Evolutionary conservation across 2,888 invertebrate genomes (phyloP).

Genomic region (Sminthurides aquaticus): DNA sequence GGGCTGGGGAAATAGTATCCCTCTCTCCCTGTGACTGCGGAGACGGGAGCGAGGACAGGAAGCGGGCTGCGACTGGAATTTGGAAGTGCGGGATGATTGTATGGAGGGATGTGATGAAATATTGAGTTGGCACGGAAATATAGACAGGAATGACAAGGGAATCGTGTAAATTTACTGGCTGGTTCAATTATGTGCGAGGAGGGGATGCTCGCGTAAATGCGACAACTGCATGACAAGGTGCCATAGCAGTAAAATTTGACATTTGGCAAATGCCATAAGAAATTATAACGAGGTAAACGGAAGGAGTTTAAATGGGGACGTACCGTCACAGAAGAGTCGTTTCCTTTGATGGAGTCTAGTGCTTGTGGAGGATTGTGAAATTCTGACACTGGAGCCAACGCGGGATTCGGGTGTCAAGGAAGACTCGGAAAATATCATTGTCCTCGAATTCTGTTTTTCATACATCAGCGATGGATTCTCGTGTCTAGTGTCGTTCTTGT

Average conservation of each 20-base stretch:
- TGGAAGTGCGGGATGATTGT: background rate
- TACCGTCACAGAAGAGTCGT: slow-evolving; percentile 41
- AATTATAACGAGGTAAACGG: background rate
- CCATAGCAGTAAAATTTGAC: background rate
- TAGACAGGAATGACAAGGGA: background rate
- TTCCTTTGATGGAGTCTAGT: slow-evolving; percentile 30
- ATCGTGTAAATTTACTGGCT: slow-evolving; percentile 2
- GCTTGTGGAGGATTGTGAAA: slow-evolving; percentile 34
- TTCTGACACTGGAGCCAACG: slow-evolving; percentile 39
- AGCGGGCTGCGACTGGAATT: too few species aligned
- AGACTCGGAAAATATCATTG: slow-evolving; percentile 39
- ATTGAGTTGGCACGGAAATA: background rate
- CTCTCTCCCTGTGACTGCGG: too few species aligned
- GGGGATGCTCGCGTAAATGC: background rate
- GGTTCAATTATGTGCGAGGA: background rate
- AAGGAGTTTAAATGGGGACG: background rate
- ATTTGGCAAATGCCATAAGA: slow-evolving; percentile 6
- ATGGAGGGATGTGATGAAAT: background rate
- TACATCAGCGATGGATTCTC: slow-evolving; percentile 17
- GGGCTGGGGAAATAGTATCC: too few species aligned
- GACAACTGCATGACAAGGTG: slow-evolving; percentile 4
- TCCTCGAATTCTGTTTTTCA: slow-evolving; percentile 24
- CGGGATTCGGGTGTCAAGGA: slow-evolving; percentile 42
- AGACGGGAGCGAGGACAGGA: too few species aligned
- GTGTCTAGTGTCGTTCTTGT: slow-evolving; percentile 12